These are phyloP conservation scores for Capricornis sumatraensis DNA, from an alignment of 2,113 vertebrate genomes.

Conservation along the genomic window DNA sequence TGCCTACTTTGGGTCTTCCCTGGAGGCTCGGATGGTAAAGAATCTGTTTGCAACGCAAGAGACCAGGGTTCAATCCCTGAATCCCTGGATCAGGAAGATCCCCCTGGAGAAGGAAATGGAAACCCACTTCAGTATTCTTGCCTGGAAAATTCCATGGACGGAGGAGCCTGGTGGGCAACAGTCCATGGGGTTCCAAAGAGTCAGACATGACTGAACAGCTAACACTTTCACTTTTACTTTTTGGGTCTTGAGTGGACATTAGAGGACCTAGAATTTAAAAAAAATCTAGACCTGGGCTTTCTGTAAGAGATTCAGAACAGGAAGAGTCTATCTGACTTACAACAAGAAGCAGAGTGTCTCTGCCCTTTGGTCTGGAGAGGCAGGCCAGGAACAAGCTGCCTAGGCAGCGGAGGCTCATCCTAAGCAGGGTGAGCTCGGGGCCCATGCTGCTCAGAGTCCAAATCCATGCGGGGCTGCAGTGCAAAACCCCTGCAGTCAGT, in stretches of 20 bases:
- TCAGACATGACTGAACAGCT: not conserved
- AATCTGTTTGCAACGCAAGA: not conserved
- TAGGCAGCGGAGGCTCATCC: not conserved
- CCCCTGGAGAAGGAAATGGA: not conserved
- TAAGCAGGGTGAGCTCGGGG: rapidly evolving
- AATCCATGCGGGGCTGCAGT: rapidly evolving
- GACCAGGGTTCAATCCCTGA: not conserved
- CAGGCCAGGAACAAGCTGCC: not conserved
- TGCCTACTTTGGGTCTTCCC: not conserved
- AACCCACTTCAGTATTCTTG: not conserved
- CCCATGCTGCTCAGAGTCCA: rapidly evolving
- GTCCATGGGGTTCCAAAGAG: not conserved
- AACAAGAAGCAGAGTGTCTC: not conserved
- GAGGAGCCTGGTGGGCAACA: not conserved
- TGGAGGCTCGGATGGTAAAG: not conserved
- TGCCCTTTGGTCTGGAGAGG: rapidly evolving
- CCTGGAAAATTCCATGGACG: not conserved
- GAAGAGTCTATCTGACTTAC: rapidly evolving
- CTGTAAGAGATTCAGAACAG: too few relatives aligned
- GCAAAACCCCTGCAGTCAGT: not conserved
- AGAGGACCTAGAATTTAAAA: not conserved
- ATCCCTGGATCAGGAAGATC: not conserved
- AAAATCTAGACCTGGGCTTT: not conserved
- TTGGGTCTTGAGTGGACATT: not conserved
- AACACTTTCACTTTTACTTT: not conserved